These are phyloP conservation scores for Telmatochromis sp. DNA, from an alignment of 2,113 vertebrate species.

Conservation along the genomic window DNA sequence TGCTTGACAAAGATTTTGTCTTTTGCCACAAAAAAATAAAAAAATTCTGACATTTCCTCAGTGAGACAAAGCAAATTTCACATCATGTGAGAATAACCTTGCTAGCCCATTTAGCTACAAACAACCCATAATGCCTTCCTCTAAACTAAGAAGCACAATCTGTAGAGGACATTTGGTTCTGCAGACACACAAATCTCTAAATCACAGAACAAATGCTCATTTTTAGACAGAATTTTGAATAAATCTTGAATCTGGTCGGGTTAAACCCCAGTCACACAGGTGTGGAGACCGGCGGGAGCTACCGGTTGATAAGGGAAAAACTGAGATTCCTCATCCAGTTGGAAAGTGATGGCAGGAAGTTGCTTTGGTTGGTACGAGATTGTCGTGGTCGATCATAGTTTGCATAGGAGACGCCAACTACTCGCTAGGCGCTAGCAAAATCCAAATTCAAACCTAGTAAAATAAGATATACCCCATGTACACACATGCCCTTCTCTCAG, in stretches of 20 bases:
- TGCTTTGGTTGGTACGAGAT: background rate
- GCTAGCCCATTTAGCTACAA: background rate
- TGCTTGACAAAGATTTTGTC: background rate
- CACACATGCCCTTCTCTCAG: background rate
- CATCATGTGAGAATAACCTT: background rate
- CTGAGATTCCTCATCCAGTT: background rate
- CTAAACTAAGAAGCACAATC: background rate
- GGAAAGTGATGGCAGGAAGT: background rate
- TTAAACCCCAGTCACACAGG: background rate
- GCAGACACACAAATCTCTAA: background rate
- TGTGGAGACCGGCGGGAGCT: background rate
- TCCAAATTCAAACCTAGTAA: background rate
- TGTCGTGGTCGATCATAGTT: background rate
- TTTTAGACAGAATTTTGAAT: background rate
- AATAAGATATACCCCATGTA: background rate
- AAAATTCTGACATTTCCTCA: background rate
- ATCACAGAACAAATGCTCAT: background rate
- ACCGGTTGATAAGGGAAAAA: background rate
- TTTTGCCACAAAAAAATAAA: background rate
- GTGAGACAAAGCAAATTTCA: background rate
- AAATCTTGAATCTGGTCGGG: background rate
- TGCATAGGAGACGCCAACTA: too few relatives aligned
- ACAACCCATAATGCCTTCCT: background rate
- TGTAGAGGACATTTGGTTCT: background rate
- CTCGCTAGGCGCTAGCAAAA: background rate